phyloP scores from a whole-genome alignment of 1,140 invertebrate genomes.

The Zaprionus vittiger region DNA sequence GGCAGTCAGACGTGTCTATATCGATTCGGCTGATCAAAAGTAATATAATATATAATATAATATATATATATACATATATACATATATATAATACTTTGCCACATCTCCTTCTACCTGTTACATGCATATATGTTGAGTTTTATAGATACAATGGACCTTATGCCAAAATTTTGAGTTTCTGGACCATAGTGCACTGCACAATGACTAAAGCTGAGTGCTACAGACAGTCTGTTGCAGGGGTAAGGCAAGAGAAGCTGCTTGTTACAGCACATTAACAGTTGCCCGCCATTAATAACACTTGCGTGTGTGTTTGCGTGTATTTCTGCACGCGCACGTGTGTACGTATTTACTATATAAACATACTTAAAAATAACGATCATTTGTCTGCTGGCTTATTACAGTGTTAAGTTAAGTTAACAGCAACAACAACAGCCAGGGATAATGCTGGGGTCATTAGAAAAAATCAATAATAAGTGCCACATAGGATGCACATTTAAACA shows the following conservation, averaged over 20 bases:
- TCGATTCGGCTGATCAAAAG: too few species aligned
- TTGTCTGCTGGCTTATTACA: not conserved
- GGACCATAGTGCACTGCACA: not conserved
- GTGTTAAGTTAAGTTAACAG: not conserved
- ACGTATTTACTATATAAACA: not conserved
- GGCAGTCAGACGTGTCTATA: too few species aligned
- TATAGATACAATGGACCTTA: too few species aligned
- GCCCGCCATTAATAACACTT: not conserved
- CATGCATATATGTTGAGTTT: too few species aligned
- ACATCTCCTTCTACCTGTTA: too few species aligned
- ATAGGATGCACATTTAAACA: conserved; percentile 4
- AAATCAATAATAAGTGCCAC: conserved; percentile 36
- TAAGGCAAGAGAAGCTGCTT: not conserved
- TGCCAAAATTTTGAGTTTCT: too few species aligned
- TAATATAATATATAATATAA: too few species aligned
- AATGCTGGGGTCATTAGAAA: conserved; percentile 5
- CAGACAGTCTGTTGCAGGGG: not conserved
- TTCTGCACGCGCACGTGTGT: not conserved
- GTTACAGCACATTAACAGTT: not conserved
- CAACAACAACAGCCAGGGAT: conserved; percentile 8
- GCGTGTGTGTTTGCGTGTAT: not conserved
- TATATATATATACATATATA: too few species aligned
- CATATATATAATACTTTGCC: too few species aligned
- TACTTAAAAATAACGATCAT: not conserved
- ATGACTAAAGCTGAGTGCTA: not conserved